A percentile compares a stretch with the other conserved stretches of the same genome.
These are phyloP conservation scores for Conomelus anceps DNA, from an alignment of 2,888 invertebrate species.

Conservation along the genomic window DNA sequence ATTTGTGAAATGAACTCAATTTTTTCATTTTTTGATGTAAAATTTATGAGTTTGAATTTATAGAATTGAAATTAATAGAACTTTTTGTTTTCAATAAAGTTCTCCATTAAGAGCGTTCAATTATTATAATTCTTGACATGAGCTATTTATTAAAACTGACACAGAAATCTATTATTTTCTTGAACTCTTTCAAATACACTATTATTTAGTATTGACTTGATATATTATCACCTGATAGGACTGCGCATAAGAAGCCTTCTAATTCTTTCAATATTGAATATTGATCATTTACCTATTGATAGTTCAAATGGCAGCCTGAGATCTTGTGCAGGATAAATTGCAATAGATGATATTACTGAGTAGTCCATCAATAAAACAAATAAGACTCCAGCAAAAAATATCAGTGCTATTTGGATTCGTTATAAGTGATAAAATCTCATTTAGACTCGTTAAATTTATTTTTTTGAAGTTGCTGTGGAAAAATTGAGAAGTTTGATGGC, in stretches of 20 bases:
- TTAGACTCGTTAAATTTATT: neutral
- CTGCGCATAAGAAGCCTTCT: neutral
- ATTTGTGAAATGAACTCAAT: too few species aligned
- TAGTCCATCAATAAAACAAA: neutral
- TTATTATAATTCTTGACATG: too few species aligned
- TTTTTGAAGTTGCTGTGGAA: neutral
- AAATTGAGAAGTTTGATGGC: neutral
- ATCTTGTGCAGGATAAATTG: neutral
- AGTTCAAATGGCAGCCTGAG: conserved; percentile 7
- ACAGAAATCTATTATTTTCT: too few species aligned
- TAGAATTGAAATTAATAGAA: too few species aligned
- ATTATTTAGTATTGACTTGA: too few species aligned
- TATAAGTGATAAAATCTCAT: neutral
- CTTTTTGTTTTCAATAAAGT: too few species aligned
- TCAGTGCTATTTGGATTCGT: neutral
- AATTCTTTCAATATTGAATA: conserved; percentile 2
- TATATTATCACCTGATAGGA: neutral
- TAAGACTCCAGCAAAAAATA: neutral
- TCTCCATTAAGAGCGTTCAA: too few species aligned
- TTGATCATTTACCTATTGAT: conserved; percentile 5
- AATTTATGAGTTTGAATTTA: too few species aligned
- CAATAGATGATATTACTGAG: neutral
- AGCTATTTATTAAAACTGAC: too few species aligned
- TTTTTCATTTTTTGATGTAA: too few species aligned
- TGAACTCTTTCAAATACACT: too few species aligned